Conservation (phyloP, 2,888 invertebrate genomes). For the Scaptomyza reducta region DNA sequence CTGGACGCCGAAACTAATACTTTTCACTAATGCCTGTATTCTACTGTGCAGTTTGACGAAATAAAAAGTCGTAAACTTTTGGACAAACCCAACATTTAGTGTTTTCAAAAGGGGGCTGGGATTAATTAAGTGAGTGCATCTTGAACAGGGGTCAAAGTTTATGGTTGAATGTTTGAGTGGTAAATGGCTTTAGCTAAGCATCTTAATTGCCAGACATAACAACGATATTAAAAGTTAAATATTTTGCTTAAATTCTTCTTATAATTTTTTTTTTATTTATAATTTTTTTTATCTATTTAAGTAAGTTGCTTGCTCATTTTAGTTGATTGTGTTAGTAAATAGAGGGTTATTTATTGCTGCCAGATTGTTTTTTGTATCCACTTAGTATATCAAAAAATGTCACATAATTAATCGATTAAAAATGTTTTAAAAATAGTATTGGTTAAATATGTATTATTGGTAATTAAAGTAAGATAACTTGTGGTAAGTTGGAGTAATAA, state of each 20-base stretch:
- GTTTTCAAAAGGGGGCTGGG: conserved; percentile 13
- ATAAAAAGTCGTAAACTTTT: conserved; percentile 71
- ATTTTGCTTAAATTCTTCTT: neutral
- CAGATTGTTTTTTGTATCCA: neutral
- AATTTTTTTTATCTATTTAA: neutral
- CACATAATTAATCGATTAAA: too few relatives aligned
- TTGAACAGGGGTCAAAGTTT: conserved; percentile 42
- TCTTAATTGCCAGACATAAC: neutral
- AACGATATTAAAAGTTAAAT: neutral
- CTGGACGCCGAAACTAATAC: conserved; percentile 50
- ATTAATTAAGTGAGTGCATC: conserved; percentile 57
- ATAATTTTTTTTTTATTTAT: neutral
- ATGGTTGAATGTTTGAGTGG: conserved; percentile 4
- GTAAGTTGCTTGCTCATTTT: neutral
- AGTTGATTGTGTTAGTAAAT: too few relatives aligned
- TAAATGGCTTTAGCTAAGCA: neutral
- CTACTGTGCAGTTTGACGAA: conserved; percentile 62
- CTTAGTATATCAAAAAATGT: too few relatives aligned
- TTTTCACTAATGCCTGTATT: conserved; percentile 6
- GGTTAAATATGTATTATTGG: too few relatives aligned
- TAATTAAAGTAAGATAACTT: neutral
- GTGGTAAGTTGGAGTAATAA: too few relatives aligned
- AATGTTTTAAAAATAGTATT: too few relatives aligned
- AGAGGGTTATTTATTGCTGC: neutral
- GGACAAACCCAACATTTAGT: conserved; percentile 31